These are phyloP conservation scores for Motacilla alba DNA, from an alignment of 2,113 vertebrate species.

Conservation along the genomic window DNA sequence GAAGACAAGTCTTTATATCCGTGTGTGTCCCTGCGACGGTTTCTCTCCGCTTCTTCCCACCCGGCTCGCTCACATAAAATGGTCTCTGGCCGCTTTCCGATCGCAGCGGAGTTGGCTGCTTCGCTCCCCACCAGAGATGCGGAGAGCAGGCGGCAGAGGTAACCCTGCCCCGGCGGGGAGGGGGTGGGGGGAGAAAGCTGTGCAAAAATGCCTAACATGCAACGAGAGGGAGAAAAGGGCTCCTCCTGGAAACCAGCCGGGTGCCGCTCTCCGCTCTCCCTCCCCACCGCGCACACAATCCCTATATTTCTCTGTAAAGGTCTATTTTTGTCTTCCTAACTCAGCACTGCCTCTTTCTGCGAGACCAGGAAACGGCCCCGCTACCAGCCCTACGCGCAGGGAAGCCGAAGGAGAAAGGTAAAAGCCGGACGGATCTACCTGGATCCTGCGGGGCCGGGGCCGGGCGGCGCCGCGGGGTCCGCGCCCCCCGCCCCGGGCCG, in stretches of 20 bases:
- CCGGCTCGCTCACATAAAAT: conserved; percentile 70
- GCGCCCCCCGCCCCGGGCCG: neutral
- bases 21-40: conserved; percentile 30
- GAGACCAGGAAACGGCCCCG: conserved; percentile 80
- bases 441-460: neutral
- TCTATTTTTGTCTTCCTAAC: conserved; percentile 85
- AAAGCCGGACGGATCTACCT: conserved; percentile 34
- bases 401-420: conserved; percentile 20
- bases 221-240: conserved; percentile 57
- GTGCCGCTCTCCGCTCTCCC: conserved; percentile 70
- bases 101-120: neutral
- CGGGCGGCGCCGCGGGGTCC: neutral
- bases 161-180: conserved; percentile 19
- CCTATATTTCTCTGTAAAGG: conserved; percentile 81
- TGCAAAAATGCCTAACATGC: conserved; percentile 62
- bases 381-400: neutral
- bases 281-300: conserved; percentile 71
- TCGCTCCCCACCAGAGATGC: conserved; percentile 45
- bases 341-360: conserved; percentile 91
- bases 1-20: conserved; percentile 48
- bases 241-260: conserved; percentile 81
- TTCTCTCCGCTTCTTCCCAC: conserved; percentile 23
- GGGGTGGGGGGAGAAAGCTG: conserved; percentile 55
- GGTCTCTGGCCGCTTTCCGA: conserved; percentile 55
- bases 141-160: conserved; percentile 34